Evolutionary conservation across 2,113 vertebrate species (phyloP).

Genomic region (Heptranchias perlo): DNA sequence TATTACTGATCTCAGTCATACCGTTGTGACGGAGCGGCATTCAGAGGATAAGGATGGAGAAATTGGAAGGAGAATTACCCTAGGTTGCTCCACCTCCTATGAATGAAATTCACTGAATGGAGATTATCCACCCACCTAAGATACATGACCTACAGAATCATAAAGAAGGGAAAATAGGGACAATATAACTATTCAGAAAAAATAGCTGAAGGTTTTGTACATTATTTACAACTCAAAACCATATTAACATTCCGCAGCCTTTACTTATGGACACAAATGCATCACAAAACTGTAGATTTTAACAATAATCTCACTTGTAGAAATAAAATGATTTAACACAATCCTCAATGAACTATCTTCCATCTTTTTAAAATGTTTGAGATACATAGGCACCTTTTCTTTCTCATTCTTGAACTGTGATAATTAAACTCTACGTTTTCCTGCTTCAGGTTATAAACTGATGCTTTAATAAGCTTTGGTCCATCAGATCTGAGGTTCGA

Average conservation of each 20-base stretch:
- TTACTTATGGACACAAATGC: background rate
- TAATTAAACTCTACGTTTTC: background rate
- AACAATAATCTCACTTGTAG: background rate
- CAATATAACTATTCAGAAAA: background rate
- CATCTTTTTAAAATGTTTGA: background rate
- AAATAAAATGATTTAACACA: background rate
- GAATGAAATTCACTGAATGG: background rate
- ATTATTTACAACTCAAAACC: background rate
- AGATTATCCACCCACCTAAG: background rate
- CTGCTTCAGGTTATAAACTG: background rate
- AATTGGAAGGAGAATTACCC: background rate
- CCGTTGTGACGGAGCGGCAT: background rate
- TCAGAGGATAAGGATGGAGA: background rate
- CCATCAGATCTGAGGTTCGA: background rate
- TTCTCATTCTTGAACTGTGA: background rate
- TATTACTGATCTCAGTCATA: background rate
- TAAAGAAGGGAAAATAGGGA: background rate
- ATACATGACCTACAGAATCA: background rate
- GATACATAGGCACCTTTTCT: background rate
- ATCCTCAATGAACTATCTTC: background rate
- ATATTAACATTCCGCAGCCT: background rate
- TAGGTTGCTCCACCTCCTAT: background rate
- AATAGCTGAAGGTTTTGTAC: background rate
- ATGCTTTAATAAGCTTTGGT: background rate
- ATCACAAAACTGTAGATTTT: background rate